Evolutionary conservation across 2,113 vertebrate species (phyloP).

Genomic region (Paedocypris sp.): DNA sequence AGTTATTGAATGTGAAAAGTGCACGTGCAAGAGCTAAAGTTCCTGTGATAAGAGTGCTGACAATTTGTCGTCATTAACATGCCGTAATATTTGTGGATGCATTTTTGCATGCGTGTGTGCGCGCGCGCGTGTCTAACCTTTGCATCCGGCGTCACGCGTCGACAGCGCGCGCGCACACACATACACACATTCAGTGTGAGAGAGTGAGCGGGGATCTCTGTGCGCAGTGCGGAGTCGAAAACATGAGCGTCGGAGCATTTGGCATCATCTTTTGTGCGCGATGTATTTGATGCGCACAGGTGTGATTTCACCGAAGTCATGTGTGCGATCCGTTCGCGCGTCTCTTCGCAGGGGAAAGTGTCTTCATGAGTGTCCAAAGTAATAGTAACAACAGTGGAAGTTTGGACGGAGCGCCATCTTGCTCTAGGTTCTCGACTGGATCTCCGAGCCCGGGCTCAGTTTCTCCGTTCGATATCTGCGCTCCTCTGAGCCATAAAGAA

Average conservation of each 20-base stretch:
- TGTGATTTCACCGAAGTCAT: slow-evolving; percentile 26
- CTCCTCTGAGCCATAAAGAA: slow-evolving; percentile 75
- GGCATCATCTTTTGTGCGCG: slow-evolving; percentile 45
- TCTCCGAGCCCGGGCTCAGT: slow-evolving; percentile 72
- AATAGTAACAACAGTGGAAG: slow-evolving; percentile 84
- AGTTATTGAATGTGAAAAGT: no score
- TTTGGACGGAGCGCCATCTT: slow-evolving; percentile 99
- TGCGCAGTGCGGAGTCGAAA: slow-evolving; percentile 67
- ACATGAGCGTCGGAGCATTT: slow-evolving; percentile 20
- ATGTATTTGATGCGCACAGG: slow-evolving; percentile 32
- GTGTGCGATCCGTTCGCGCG: slow-evolving; percentile 46
- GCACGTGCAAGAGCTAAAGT: no score
- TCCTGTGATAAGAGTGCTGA: no score
- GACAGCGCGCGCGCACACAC: slow-evolving; percentile 62
- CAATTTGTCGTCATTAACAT: no score
- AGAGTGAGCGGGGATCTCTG: slow-evolving; percentile 40
- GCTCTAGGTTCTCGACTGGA: slow-evolving; percentile 84
- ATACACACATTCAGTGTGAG: not conserved
- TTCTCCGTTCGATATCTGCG: slow-evolving; percentile 76
- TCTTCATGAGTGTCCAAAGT: slow-evolving; percentile 98
- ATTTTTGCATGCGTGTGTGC: not conserved
- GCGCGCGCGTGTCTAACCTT: slow-evolving; percentile 46
- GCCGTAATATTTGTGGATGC: not conserved
- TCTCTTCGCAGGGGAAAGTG: slow-evolving; percentile 69
- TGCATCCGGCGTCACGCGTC: slow-evolving; percentile 66